phyloP scores from a whole-genome alignment of 2,797 vertebrate species.

The Notolepis coatsorum region DNA sequence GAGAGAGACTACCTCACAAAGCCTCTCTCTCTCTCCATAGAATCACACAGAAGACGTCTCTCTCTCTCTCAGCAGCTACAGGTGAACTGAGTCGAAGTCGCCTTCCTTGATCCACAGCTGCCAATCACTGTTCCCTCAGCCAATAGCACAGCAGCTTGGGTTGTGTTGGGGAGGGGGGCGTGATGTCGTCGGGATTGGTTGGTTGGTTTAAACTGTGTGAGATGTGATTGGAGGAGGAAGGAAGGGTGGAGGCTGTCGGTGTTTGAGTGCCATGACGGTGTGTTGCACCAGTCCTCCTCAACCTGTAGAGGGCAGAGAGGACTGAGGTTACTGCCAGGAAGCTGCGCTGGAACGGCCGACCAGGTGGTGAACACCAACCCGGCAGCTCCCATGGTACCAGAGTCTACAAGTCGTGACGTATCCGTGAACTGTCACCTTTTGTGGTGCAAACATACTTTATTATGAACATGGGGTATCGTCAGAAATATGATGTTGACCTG shows the following conservation, averaged over 20 bases:
- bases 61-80: constrained; percentile 78
- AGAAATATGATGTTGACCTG: no score
- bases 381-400: no score
- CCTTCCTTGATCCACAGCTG: constrained; percentile 78
- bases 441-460: no score
- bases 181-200: constrained; percentile 76
- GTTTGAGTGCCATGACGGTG: constrained; percentile 67
- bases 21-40: constrained; percentile 43
- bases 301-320: no score
- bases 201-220: constrained; percentile 83
- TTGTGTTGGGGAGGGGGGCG: constrained; percentile 59
- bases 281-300: no score
- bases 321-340: no score
- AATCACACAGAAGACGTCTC: constrained; percentile 67
- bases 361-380: no score
- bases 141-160: constrained; percentile 75
- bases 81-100: no score
- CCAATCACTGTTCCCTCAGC: constrained; percentile 78
- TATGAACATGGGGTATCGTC: no score
- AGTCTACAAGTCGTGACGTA: no score
- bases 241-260: constrained; percentile 67
- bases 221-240: constrained; percentile 75
- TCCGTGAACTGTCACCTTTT: no score
- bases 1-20: constrained; percentile 22
- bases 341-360: no score